Percentiles rank a stretch among this genome's conserved stretches.
Conservation (phyloP, 2,797 vertebrate genomes). For the Acanthurus leucopareius region DNA sequence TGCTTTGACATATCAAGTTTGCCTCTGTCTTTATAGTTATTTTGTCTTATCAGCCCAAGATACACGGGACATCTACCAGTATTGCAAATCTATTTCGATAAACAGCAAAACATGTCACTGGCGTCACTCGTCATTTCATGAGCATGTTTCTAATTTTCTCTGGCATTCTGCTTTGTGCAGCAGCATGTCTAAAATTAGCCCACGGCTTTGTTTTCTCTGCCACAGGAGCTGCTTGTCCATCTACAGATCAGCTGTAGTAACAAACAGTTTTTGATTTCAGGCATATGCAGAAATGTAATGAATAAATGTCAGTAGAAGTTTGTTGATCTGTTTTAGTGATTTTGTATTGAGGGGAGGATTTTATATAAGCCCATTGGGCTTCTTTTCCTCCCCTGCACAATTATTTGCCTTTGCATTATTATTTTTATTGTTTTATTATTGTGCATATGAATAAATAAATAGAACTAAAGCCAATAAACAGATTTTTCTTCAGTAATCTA, state of each 20-base stretch:
- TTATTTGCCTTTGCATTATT: too few relatives aligned
- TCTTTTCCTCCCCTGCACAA: too few relatives aligned
- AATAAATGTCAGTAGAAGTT: conserved; percentile 10
- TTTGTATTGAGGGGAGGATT: too few relatives aligned
- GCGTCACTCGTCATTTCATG: conserved; percentile 36
- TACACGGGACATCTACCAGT: conserved; percentile 25
- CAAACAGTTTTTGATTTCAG: conserved; percentile 12
- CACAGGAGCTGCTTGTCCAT: conserved; percentile 53
- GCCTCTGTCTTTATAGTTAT: conserved; percentile 22
- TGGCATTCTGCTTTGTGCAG: conserved; percentile 51
- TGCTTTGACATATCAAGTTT: conserved; percentile 1
- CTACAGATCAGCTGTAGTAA: conserved; percentile 27
- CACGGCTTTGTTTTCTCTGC: conserved; percentile 39
- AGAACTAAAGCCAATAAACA: conserved; percentile 7
- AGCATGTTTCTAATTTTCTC: conserved; percentile 50
- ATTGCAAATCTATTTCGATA: conserved; percentile 22
- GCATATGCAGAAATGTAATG: conserved; percentile 2
- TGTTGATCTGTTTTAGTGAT: too few relatives aligned
- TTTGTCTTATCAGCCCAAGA: conserved; percentile 13
- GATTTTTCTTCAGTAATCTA: conserved; percentile 14
- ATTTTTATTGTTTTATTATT: too few relatives aligned
- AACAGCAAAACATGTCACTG: conserved; percentile 42
- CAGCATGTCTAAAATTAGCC: conserved; percentile 63
- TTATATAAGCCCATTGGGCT: too few relatives aligned
- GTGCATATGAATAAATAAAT: too few relatives aligned